These are phyloP conservation scores for Anguilla pacifica DNA, from an alignment of 2,797 vertebrate genomes.

Conservation along the genomic window DNA sequence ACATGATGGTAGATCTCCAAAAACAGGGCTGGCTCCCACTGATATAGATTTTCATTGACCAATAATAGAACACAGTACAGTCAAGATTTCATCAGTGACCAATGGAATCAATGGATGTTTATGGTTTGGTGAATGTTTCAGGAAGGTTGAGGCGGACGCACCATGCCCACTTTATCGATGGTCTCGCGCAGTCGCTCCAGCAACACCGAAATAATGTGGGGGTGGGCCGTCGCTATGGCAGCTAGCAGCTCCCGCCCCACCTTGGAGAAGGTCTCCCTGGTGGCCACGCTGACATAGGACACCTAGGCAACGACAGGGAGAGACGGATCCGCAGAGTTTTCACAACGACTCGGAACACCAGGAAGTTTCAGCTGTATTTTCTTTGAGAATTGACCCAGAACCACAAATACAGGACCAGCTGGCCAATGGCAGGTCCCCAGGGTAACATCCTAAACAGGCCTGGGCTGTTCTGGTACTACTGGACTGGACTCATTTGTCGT, in stretches of 20 bases:
- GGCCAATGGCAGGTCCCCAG: neutral
- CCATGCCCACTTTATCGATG: constrained; percentile 93
- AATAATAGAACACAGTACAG: neutral
- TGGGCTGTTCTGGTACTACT: neutral
- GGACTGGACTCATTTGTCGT: too few species aligned
- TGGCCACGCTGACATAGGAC: constrained; percentile 87
- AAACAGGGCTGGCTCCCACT: neutral
- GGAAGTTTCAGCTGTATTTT: neutral
- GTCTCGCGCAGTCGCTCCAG: constrained; percentile 86
- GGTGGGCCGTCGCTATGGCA: constrained; percentile 84
- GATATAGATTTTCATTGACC: neutral
- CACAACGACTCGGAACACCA: neutral
- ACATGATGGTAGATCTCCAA: neutral
- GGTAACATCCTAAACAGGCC: neutral
- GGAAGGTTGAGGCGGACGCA: constrained; percentile 59
- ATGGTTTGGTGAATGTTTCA: neutral
- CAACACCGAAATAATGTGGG: constrained; percentile 84
- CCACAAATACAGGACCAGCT: neutral
- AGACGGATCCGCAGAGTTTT: neutral
- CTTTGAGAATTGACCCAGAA: constrained; percentile 4
- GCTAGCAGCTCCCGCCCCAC: constrained; percentile 92
- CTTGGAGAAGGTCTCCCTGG: constrained; percentile 94
- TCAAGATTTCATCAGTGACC: neutral
- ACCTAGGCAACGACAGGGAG: constrained; percentile 70
- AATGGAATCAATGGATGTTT: neutral